Percentiles rank a stretch among this genome's conserved stretches.
Evolutionary conservation across 2,888 invertebrate genomes (phyloP).

Genomic region (Didymodactylos carnosus): DNA sequence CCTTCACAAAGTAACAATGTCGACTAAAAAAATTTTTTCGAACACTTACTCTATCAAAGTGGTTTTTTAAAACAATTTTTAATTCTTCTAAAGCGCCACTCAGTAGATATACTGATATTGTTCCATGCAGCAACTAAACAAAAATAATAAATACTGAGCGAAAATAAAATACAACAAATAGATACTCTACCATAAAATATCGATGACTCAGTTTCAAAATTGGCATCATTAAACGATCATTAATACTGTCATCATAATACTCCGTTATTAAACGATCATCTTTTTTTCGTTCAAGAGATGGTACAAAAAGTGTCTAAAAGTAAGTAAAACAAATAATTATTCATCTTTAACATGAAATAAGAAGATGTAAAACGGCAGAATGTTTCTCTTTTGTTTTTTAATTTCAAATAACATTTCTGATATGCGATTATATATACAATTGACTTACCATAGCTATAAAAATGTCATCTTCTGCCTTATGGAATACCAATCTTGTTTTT

Average conservation of each 20-base stretch:
- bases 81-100: not conserved
- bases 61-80: not conserved
- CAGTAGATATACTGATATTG: not conserved
- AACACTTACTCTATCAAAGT: not conserved
- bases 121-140: not conserved
- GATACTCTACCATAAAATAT: not conserved
- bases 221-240: not conserved
- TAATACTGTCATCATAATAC: not conserved
- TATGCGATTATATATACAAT: too few relatives aligned
- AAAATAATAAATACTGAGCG: not conserved
- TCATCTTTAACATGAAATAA: too few relatives aligned
- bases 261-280: not conserved
- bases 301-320: not conserved
- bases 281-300: constrained; percentile 1
- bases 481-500: constrained; percentile 65
- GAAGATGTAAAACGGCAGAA: too few relatives aligned
- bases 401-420: too few relatives aligned
- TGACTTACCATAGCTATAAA: constrained; percentile 68
- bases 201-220: not conserved
- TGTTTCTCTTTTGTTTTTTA: too few relatives aligned
- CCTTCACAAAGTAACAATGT: too few relatives aligned
- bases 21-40: too few relatives aligned
- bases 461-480: constrained; percentile 62
- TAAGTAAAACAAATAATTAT: not conserved
- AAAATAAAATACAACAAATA: not conserved